Evolutionary conservation across 2,113 vertebrate genomes (phyloP).

Genomic region (Aspiorhynchus laticeps): DNA sequence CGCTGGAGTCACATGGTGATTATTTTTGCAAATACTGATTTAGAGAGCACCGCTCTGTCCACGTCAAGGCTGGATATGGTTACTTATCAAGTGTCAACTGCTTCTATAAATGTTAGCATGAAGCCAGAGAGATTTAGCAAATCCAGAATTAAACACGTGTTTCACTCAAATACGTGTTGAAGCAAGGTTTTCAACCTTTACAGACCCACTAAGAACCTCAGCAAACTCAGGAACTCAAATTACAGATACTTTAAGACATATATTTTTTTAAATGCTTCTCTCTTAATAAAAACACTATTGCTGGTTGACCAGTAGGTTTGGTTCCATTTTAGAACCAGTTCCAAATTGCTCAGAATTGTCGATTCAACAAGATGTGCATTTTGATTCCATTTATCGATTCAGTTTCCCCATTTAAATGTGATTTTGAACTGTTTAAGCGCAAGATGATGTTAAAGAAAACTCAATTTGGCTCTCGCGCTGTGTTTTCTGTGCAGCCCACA

Average conservation of each 20-base stretch:
- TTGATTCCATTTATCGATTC: neutral
- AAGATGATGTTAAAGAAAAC: too few species aligned
- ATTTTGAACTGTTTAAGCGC: too few species aligned
- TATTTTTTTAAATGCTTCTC: too few species aligned
- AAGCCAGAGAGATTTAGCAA: neutral
- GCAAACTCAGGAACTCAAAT: neutral
- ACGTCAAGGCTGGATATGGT: neutral
- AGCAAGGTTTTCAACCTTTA: neutral
- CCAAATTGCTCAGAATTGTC: neutral
- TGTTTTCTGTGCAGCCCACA: too few species aligned
- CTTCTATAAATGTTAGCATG: neutral
- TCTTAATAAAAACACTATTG: too few species aligned
- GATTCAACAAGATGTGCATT: neutral
- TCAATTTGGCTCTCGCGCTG: too few species aligned
- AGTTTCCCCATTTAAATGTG: too few species aligned
- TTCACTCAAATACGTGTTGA: neutral
- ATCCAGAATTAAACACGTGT: neutral
- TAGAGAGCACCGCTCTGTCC: neutral
- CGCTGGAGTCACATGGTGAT: slow-evolving; percentile 35
- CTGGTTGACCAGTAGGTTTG: too few species aligned
- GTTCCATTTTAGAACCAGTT: neutral
- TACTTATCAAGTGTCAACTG: neutral
- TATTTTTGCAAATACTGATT: neutral
- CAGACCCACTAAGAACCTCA: neutral
- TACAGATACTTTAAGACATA: neutral